Evolutionary conservation across 2,797 vertebrate species (phyloP), one percentile per base, ranked within the genome.

Genomic region (Sciaenops ocellatus): DNA sequence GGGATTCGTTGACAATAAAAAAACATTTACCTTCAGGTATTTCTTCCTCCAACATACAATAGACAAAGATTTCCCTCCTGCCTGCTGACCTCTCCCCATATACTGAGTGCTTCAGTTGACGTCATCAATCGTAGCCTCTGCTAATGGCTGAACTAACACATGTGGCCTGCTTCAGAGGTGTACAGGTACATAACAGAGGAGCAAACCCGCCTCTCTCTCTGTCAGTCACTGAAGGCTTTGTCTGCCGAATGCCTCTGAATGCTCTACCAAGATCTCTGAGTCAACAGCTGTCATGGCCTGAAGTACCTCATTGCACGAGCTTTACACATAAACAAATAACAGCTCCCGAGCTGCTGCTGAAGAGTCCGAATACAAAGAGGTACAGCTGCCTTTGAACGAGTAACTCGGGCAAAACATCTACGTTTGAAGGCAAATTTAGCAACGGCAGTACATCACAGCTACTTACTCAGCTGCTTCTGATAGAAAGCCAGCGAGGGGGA

Each of bases 101-200:
- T 1, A 85, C 61, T 1, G 20, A 46, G 24, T 12, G 20, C 70
- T 41, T 55, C 13, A 46, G 62, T 41, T 38, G 50, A 67, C 69
- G 78, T 68, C 52, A 79, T 87, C 74, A 55, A 65, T 68, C 57
- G 6, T 4, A 8, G 47, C 51, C 61, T 56, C 48, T 1, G 46
- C 76, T 83, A 84, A 89, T 86, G 69, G 5, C 86, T 81, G 69
- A 87, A 65, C 79, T 34, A 87, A 89, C 83, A 90, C 87, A 79
- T 87, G 76, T 85, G 85, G 76, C 62, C 59, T 24, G 62, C 5
- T 73, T 42, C 60, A 0, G 73, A 50, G 56, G 6, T 28, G 28
- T 52, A 46, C 80, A 72, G 55, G 60, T 59, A 79, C 54, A 79
- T 72, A 69, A 55, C 51, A 79, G 59, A 75, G 61, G 52, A 78